phyloP scores from a whole-genome alignment of 2,113 vertebrate genomes.

The Calypte anna region DNA sequence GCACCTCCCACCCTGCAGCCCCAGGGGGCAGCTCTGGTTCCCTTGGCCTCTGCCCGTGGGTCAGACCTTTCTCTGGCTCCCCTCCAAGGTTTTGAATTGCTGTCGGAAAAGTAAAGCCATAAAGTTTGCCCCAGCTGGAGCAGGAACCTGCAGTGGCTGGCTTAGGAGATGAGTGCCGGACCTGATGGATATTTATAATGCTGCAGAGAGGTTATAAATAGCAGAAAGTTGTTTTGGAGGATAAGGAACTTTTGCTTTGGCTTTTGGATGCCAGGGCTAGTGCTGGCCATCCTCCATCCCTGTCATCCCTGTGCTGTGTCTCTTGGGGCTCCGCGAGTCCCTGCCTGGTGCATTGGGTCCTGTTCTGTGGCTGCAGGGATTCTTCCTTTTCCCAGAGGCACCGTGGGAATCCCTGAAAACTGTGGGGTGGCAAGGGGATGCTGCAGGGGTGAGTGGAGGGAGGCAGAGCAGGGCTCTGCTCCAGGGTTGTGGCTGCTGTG shows the following conservation, averaged over 20 bases:
- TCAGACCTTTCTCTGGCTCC: conserved; percentile 50
- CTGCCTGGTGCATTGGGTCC: fast-evolving
- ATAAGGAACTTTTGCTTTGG: background rate
- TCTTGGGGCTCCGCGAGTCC: fast-evolving
- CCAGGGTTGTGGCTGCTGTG: background rate
- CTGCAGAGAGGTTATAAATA: conserved; percentile 24
- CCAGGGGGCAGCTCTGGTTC: background rate
- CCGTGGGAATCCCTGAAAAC: background rate
- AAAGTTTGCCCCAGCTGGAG: conserved; percentile 33
- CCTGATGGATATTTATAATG: conserved; percentile 11
- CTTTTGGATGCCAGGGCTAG: background rate
- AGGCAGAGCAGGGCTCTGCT: background rate
- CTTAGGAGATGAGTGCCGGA: background rate
- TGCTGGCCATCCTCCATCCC: background rate
- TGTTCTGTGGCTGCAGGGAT: background rate
- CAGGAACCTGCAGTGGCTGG: background rate
- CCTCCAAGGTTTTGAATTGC: conserved; percentile 13
- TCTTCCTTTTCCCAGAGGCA: fast-evolving
- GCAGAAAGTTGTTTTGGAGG: conserved; percentile 14
- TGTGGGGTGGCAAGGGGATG: background rate
- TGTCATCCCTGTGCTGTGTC: background rate
- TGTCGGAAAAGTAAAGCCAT: conserved; percentile 26
- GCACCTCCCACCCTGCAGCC: background rate
- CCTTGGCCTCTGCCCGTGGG: background rate
- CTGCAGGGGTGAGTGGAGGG: fast-evolving